These are phyloP conservation scores for Himalopsyche kuldschensis DNA, from an alignment of 2,888 invertebrate genomes.

Conservation along the genomic window DNA sequence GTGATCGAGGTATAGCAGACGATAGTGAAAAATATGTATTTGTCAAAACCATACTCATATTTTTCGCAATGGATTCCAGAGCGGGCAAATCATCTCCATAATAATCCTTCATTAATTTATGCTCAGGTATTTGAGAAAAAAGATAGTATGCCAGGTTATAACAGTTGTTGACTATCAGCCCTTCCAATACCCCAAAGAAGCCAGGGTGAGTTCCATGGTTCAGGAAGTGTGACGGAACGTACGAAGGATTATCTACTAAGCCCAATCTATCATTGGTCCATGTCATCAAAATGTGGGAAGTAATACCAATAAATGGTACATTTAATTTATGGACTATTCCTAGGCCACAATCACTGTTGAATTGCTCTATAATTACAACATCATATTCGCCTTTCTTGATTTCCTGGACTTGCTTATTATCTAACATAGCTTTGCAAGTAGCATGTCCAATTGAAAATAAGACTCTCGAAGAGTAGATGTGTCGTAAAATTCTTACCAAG, in stretches of 20 bases:
- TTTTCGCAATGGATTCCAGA: conserved; percentile 51
- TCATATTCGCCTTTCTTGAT: conserved; percentile 63
- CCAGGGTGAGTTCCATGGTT: conserved; percentile 56
- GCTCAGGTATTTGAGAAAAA: conserved; percentile 46
- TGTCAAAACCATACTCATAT: conserved; percentile 59
- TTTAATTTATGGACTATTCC: conserved; percentile 68
- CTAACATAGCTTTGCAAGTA: conserved; percentile 56
- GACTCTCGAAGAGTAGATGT: conserved; percentile 40
- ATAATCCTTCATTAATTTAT: conserved; percentile 47
- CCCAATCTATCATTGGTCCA: conserved; percentile 59
- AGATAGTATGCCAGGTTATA: conserved; percentile 43
- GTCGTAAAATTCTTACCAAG: neutral
- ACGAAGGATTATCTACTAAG: conserved; percentile 59
- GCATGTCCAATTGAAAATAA: conserved; percentile 48
- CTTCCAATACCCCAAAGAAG: conserved; percentile 49
- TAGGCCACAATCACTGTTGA: conserved; percentile 73
- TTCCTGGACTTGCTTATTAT: conserved; percentile 57
- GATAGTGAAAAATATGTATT: conserved; percentile 64
- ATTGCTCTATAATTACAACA: conserved; percentile 71
- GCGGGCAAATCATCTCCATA: conserved; percentile 53
- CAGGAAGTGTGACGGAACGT: conserved; percentile 56
- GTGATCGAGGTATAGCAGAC: conserved; percentile 56
- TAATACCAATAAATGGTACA: conserved; percentile 65
- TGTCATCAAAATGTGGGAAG: conserved; percentile 58
- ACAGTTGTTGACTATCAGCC: conserved; percentile 43